A percentile compares a stretch with the other conserved stretches of the same genome.
These are phyloP conservation scores for Chromis chromis DNA, from an alignment of 2,797 vertebrate genomes.

Conservation along the genomic window DNA sequence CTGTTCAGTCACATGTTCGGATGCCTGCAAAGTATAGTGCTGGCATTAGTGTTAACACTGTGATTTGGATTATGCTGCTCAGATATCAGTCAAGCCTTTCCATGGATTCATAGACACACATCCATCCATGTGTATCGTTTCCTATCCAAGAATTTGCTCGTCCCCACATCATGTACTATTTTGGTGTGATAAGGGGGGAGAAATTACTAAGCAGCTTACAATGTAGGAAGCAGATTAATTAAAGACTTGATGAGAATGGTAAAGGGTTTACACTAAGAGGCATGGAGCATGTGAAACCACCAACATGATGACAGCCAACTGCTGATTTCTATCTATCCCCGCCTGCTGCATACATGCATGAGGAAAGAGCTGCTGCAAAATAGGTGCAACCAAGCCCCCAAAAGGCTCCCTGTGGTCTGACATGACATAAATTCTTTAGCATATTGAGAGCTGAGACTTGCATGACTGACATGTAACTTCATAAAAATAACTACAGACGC, in stretches of 20 bases:
- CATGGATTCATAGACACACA: conserved; percentile 50
- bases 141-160: conserved; percentile 41
- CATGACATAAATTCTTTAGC: conserved; percentile 42
- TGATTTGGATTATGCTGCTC: conserved; percentile 62
- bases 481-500: conserved; percentile 58
- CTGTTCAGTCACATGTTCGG: conserved; percentile 41
- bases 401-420: conserved; percentile 49
- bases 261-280: conserved; percentile 78
- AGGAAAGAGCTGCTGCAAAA: conserved; percentile 44
- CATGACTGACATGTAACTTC: conserved; percentile 56
- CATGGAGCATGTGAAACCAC: conserved; percentile 66
- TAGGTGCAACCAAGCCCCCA: conserved; percentile 31
- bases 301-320: conserved; percentile 56
- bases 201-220: conserved; percentile 78
- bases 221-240: conserved; percentile 82
- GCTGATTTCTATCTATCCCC: conserved; percentile 59
- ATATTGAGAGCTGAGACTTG: conserved; percentile 36
- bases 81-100: conserved; percentile 60
- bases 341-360: conserved; percentile 45
- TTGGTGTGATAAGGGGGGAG: conserved; percentile 71
- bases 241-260: conserved; percentile 79
- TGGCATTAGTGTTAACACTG: conserved; percentile 35
- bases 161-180: conserved; percentile 70
- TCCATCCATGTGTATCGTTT: conserved; percentile 37
- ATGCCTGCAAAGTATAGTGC: conserved; percentile 31